phyloP scores from a whole-genome alignment of 2,888 invertebrate genomes.

The Eilema depressum region DNA sequence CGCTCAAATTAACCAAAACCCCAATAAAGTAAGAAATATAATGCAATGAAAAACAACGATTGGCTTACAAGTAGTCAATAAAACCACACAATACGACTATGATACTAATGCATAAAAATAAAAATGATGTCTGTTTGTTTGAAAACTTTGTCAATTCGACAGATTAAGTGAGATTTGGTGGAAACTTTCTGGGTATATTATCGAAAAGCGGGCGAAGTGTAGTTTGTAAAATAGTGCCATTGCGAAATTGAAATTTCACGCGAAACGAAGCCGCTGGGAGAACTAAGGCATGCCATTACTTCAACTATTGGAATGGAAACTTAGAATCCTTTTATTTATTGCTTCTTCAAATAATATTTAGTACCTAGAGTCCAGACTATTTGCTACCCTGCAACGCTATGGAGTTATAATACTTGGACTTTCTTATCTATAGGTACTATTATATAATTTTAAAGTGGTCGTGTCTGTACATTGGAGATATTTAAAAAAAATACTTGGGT shows the following conservation, averaged over 20 bases:
- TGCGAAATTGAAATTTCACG: constrained; percentile 25
- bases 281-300: constrained; percentile 11
- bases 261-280: constrained; percentile 2
- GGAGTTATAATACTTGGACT: not conserved
- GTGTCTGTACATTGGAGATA: too few relatives aligned
- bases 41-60: not conserved
- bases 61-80: not conserved
- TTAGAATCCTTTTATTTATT: constrained; percentile 5
- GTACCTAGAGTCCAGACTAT: constrained; percentile 7
- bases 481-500: too few relatives aligned
- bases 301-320: constrained; percentile 11
- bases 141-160: constrained; percentile 35
- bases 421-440: too few relatives aligned
- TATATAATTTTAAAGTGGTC: too few relatives aligned
- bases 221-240: constrained; percentile 30
- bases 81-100: constrained; percentile 1
- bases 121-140: constrained; percentile 33
- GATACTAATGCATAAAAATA: constrained; percentile 34
- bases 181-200: constrained; percentile 35
- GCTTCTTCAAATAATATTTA: constrained; percentile 2
- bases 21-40: not conserved
- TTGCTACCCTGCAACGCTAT: not conserved
- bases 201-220: constrained; percentile 18
- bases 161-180: constrained; percentile 39
- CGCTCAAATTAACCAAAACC: not conserved